phyloP scores from a whole-genome alignment of 2,113 vertebrate species.

The Callipepla squamata region DNA sequence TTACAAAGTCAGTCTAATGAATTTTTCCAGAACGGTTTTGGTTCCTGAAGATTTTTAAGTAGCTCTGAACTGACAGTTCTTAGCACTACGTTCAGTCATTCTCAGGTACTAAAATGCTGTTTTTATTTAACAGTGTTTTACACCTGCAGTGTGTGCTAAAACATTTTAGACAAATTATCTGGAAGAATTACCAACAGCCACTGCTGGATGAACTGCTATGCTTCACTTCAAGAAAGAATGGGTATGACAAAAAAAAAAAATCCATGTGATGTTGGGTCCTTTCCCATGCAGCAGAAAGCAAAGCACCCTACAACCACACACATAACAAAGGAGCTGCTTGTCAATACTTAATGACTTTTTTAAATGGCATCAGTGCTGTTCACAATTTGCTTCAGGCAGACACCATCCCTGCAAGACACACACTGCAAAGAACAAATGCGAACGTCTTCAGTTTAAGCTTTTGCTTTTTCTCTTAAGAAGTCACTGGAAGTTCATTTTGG shows the following conservation, averaged over 20 bases:
- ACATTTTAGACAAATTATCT: neutral
- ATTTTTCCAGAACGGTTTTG: neutral
- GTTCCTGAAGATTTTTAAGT: neutral
- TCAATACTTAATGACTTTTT: neutral
- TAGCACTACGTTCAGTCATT: neutral
- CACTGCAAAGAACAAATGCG: neutral
- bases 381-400: neutral
- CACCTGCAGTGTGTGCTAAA: neutral
- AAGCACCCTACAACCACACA: neutral
- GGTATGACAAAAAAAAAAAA: accelerated
- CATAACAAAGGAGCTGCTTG: neutral
- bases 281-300: accelerated
- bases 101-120: neutral
- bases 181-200: neutral
- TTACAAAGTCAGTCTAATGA: neutral
- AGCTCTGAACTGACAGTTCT: neutral
- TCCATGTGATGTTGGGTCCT: neutral
- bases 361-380: neutral
- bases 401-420: neutral
- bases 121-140: neutral
- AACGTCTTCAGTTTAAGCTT: neutral
- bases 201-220: neutral
- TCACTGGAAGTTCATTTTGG: neutral
- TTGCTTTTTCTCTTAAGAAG: neutral
- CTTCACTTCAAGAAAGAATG: neutral